Conservation (phyloP, 1,140 invertebrate species). For the Schlechtendalia chinensis region DNA sequence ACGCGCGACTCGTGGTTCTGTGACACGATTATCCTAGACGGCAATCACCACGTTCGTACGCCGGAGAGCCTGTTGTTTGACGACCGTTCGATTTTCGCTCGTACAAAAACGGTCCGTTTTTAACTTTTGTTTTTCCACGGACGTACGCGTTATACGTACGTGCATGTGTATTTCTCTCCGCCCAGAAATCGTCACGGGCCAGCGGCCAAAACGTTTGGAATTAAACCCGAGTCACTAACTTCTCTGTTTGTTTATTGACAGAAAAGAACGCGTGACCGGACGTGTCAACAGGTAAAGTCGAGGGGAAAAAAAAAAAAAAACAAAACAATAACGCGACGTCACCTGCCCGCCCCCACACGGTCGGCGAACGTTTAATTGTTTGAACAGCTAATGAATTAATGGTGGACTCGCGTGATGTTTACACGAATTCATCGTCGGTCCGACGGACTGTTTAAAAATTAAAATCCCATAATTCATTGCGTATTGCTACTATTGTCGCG, state of each 20-base stretch:
- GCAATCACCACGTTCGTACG: too few relatives aligned
- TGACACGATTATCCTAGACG: too few relatives aligned
- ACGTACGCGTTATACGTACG: constrained; percentile 11
- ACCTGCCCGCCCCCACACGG: too few relatives aligned
- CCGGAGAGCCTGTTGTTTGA: too few relatives aligned
- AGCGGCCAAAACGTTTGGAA: constrained; percentile 22
- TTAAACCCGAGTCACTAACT: constrained; percentile 22
- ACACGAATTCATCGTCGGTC: not conserved
- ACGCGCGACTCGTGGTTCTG: too few relatives aligned
- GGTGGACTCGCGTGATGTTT: not conserved
- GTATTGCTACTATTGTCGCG: not conserved
- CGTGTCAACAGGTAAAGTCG: constrained; percentile 45
- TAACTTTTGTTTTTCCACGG: constrained; percentile 17
- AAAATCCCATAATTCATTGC: not conserved
- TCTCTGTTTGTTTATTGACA: constrained; percentile 28
- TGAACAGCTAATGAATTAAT: constrained; percentile 27
- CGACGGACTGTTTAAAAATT: not conserved
- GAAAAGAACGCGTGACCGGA: constrained; percentile 40
- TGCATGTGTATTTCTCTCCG: not conserved
- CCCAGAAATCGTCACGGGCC: constrained; percentile 16
- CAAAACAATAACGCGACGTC: constrained; percentile 31
- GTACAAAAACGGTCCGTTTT: constrained; percentile 14
- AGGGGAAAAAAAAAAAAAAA: too few relatives aligned
- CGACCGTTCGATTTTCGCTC: not conserved
- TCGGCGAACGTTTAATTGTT: constrained; percentile 14